Base-by-base conservation (phyloP, 2,888 invertebrate genomes). In the Onchidella celtica region DNA sequence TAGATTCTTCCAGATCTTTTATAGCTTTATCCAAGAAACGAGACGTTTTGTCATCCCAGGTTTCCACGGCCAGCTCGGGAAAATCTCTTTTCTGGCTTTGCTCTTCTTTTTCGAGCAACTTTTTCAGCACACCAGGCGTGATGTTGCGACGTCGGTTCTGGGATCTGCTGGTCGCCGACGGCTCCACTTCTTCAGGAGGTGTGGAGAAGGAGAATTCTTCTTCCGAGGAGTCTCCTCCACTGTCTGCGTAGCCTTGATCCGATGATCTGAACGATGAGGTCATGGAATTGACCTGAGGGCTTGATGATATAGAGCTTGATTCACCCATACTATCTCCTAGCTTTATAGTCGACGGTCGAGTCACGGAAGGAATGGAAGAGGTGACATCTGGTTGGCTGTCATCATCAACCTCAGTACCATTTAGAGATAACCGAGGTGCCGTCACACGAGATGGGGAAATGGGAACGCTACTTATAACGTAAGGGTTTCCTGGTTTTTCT, bases 201-300 rank as follows among this genome's bases (percentile, higher is more conserved):
- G 84, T 84, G 6, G 84, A 77, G 36, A 84, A 84, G 0, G 76
- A 72, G 0, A 78, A 68, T n/a, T 84, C 82, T 27, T 79, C 79
- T 2, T 74, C 80, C 29, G 57, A 29, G 27, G 36, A 11, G 11
- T 73, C 79, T 21, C 69, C 61, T 0, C 38, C 81, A 4, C 47
- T 69, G 2, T 81, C 75, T 6, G 61, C 69, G 24, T 75, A 81
- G 4, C 81, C 81, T 34, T 81, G 81, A 21, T 81, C 81, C 1
- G 75, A 75, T n/a, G 81, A 81, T 4, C 75, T 57, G 27, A 68
- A 75, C 0, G 81, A 81, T 0, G 81, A 81, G 3, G 68, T 75
- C 69, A 75, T 65, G n/a, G 79, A 79, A 27, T 47, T 79, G 14
- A 81, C 29, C 34, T 59, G 47, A 4, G 81, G 72, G 29, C 79